Conservation (phyloP, 2,113 vertebrate genomes). For the Megaleporinus macrocephalus region DNA sequence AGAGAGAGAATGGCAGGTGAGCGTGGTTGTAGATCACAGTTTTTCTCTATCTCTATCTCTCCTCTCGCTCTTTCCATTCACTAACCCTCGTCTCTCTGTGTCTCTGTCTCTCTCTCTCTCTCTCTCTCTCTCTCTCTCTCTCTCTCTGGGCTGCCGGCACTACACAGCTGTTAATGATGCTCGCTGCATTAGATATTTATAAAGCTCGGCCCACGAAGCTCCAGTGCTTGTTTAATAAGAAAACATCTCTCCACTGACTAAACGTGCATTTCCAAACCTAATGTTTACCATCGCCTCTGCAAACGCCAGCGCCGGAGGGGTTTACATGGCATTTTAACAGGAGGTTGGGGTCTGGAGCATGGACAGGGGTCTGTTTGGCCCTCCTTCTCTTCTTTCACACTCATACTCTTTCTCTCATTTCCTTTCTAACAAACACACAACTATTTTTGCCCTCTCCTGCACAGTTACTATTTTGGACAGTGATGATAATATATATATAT, state of each 20-base stretch:
- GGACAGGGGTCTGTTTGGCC: background rate
- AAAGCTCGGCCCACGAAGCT: conserved; percentile 34
- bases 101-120: background rate
- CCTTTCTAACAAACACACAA: background rate
- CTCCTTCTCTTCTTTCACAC: background rate
- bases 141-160: conserved; percentile 25
- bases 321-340: conserved; percentile 22
- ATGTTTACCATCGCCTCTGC: conserved; percentile 45
- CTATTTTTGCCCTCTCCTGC: no score
- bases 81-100: background rate
- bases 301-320: conserved; percentile 25
- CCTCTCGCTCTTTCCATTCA: background rate
- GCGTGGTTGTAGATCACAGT: no score
- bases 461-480: no score
- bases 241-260: conserved; percentile 51
- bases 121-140: background rate
- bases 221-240: conserved; percentile 52
- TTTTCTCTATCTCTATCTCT: background rate
- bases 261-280: conserved; percentile 52
- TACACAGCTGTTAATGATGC: conserved; percentile 51
- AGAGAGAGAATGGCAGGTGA: no score
- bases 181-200: conserved; percentile 58
- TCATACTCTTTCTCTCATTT: background rate
- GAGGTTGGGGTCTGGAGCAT: conserved; percentile 6
- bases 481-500: no score